Base-by-base conservation (phyloP, 1,140 invertebrate genomes). In the Neodiprion lecontei region DNA sequence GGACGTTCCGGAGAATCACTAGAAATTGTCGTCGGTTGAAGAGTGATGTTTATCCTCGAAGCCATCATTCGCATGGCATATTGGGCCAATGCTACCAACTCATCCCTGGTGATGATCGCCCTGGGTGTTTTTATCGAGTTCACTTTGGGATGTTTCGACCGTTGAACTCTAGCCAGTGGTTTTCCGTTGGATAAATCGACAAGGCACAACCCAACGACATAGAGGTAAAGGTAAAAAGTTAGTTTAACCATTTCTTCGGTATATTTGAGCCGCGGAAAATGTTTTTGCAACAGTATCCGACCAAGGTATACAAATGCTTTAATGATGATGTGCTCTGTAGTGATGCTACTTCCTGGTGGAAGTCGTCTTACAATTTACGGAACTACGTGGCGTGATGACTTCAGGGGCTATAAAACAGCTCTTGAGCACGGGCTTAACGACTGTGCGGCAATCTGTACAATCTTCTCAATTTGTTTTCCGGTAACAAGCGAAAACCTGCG, bases 61-160 rank as follows among this genome's bases (percentile, higher is more conserved):
- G 88, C 82, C 85, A 89, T 86, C 17, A 87, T 65, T 14, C 81
- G 72, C 77, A 87, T 84, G 0, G 86, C 86, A 28, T 87, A 88
- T 10, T 79, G 86, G 0, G 85, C 82, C 86, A 85, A 88, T 7
- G 80, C 73, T 0, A 88, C 69, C 0, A 89, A 50, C 21, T 89
- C 87, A 7, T 87, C 83, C 50, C 82, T 83, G 12, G 76, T 79
- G 0, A 82, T 73, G 5, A 87, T 77, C 65, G 85, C 85, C 0
- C 83, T 17, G 0, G 87, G 85, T 23, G 86, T 53, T 0, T 83
- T 79, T 0, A 88, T 78, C 68, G 87, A 14, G 5, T 3, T 61
- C 28, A 40, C 28, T 40, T 40, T 40, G 5, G 28, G 28, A 40
- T 40, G 1, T 5, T 40, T 40, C 28, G 53, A 61, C 53, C 53